Base-by-base conservation (phyloP, 2,113 vertebrate genomes). In the Paramisgurnus dabryanus region DNA sequence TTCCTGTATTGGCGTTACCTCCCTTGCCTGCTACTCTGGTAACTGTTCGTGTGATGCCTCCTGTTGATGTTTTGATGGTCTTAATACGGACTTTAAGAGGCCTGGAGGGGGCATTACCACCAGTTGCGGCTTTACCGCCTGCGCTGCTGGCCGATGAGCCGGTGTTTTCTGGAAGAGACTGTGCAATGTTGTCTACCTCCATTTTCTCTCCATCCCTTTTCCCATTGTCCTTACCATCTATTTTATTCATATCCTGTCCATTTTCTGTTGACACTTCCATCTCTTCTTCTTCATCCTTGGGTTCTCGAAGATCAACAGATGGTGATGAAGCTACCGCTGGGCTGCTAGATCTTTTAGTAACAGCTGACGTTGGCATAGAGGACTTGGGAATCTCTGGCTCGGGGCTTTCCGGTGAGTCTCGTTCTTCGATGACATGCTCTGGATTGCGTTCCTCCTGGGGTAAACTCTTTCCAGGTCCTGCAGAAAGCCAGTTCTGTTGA, bases 71-170 rank as follows among this genome's bases (percentile, higher is more conserved):
- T 77, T 98, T 99, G 74, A 99, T 94, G 41, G 97, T 99, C 88
- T 98, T 98, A 76, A 99, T 99, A 75, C 97, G 90, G 47, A 99
- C 97, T 66, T 98, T 99, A 70, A 98, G 93, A 0, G 96, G 96
- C 45, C 94, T 89, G 41, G 69, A 70, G 0, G 57, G 68, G 11
- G 87, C 82, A 8, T 47, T 18, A 3, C 78, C 6, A 5, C 18
- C 53, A 5, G 66, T 41, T 49, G 34, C 45, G 47, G 69, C 17
- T 58, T 67, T 61, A 10, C 65, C 80, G 1, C 65, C 68, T 2
- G 27, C 27, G 9, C 12, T 84, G 27, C 68, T 75, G 6, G 39
- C 40, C 12, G 67, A 34, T 22, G 39, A 47, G 45, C 81, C 34
- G 4, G 17, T 13, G 8, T 82, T 11, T 2, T 70, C 72, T 41